Base-by-base conservation (phyloP, 2,888 invertebrate genomes). In the Vandiemenella viatica region DNA sequence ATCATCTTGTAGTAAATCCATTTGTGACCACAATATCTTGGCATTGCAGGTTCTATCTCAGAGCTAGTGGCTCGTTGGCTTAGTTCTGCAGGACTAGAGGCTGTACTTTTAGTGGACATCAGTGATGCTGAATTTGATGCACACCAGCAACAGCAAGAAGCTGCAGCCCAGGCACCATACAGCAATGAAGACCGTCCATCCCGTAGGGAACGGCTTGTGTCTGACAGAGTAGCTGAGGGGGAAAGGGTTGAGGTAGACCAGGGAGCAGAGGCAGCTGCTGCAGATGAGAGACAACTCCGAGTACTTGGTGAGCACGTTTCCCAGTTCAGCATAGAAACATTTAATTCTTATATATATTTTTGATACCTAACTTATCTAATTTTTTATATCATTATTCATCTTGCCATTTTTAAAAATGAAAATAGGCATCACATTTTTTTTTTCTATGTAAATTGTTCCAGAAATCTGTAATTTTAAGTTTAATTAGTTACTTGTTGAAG, bases 61-160 rank as follows among this genome's bases (percentile, higher is more conserved):
- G 92, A 93, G 65, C 67, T 90, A 46, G 83, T 90, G 40, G 85
- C 90, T 1, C 83, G 83, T 62, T 93, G 92, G 89, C 69, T 92
- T 18, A 79, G 82, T 46, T 73, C 78, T 17, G 75, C 80, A 56
- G 83, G 85, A 10, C 68, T 86, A 5, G 70, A 79, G 59, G 85
- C 88, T 0, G 67, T 73, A 16, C 57, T 62, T 42, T 58, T 72
- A 43, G 60, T 67, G 43, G 65, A 68, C 47, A 60, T 61, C 21
- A 61, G 61, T 3, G 65, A 67, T 40, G 55, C 61, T 1, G 66
- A 65, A 54, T 64, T 63, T 45, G 50, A 45, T 45, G 52, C 18
- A 10, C 42, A 18, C 19, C 52, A 46, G 21, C 20, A 50, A 10
- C 23, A 37, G 3, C 54, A 55, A 38, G 45, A 32, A 18, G 37